Percentiles rank a stretch among this genome's conserved stretches.
Evolutionary conservation across 2,888 invertebrate genomes (phyloP).

Genomic region (Brachypalpus laphriformis): DNA sequence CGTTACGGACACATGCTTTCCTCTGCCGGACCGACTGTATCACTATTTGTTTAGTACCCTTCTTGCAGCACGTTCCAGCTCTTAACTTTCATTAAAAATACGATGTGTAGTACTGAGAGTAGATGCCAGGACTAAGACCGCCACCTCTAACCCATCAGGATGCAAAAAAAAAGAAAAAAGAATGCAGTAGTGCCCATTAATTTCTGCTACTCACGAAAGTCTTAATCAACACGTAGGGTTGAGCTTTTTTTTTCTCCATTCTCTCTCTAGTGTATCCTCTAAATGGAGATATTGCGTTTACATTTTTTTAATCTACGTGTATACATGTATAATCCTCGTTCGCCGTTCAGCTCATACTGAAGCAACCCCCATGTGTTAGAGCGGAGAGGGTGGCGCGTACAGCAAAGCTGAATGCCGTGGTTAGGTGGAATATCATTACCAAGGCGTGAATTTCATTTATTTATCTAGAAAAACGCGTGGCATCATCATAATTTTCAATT

Average conservation of each 20-base stretch:
- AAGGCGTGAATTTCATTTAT: conserved; percentile 63
- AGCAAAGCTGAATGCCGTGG: conserved; percentile 11
- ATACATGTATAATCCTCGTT: conserved; percentile 36
- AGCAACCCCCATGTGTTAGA: not conserved
- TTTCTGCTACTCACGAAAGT: conserved; percentile 62
- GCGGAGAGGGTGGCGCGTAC: not conserved
- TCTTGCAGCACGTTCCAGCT: conserved; percentile 31
- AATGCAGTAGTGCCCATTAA: conserved; percentile 56
- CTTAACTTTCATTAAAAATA: conserved; percentile 48
- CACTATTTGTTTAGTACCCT: not conserved
- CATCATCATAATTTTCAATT: conserved; percentile 69
- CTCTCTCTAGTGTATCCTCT: not conserved
- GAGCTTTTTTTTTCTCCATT: not conserved
- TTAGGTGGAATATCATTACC: conserved; percentile 51
- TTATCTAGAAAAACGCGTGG: conserved; percentile 35
- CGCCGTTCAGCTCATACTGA: not conserved
- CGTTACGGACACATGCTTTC: no score
- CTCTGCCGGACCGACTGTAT: conserved; percentile 18
- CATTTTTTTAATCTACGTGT: conserved; percentile 53
- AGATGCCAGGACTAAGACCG: conserved; percentile 10
- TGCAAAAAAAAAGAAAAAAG: conserved; percentile 8
- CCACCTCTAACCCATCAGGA: conserved; percentile 17
- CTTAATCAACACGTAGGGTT: conserved; percentile 68
- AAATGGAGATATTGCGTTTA: conserved; percentile 62
- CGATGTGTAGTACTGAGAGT: conserved; percentile 39